Evolutionary conservation across 2,113 vertebrate genomes (phyloP), one percentile per base, ranked within the genome.

Genomic region (Limnothrissa miodon): DNA sequence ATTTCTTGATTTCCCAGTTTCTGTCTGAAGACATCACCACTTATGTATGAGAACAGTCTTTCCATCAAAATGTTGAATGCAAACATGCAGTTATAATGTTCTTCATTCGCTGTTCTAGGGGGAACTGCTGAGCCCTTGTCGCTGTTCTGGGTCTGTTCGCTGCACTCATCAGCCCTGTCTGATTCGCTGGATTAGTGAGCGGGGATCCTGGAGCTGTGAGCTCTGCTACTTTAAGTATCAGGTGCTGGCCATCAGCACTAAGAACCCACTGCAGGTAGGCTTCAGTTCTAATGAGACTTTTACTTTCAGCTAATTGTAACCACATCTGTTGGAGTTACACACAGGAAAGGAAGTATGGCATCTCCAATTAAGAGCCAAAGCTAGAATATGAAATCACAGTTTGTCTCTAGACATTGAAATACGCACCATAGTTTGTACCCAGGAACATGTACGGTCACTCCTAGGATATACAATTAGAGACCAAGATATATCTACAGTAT

Each of bases 151-250:
- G 62, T 97, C 97, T 0, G 96, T 98, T 84, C 96, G 97, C 87
- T 96, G 96, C 91, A 98, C 96, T 15, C 97, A 98, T 85, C 97
- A 98, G 90, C 97, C 97, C 86, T 98, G 97, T 89, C 95, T 98
- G 88, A 97, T 98, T 90, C 96, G 96, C 88, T 98, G 97, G 97
- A 97, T 98, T 90, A 97, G 96, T 2, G 97, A 98, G 87, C 91
- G 97, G 39, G 97, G 97, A 11, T 98, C 97, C 51, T 98, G 97
- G 97, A 97, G 96, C 94, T 98, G 97, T 48, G 97, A 98, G 89
- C 95, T 98, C 78, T 98, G 97, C 91, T 98, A 98, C 91, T 98
- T 97, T 94, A 98, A 98, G 90, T 98, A 98, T 94, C 97, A 97
- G 90, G 96, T 97, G 88, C 91, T 98, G 89, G 96, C 96, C 42